Conservation (phyloP, 2,113 vertebrate genomes). For the Embiotoca jacksoni region DNA sequence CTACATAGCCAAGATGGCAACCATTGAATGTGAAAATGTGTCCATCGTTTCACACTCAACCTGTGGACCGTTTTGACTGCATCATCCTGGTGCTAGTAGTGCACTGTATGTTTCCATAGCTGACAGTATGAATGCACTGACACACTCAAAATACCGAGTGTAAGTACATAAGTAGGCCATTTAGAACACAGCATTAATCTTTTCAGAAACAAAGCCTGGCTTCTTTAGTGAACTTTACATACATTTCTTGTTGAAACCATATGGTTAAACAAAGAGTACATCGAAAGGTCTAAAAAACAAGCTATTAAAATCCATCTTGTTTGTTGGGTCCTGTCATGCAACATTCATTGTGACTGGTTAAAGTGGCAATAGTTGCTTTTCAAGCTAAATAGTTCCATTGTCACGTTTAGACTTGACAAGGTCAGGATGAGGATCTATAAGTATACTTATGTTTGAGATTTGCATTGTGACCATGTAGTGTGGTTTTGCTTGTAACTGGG, state of each 20-base stretch:
- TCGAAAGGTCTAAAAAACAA: slow-evolving; percentile 14
- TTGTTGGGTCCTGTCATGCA: slow-evolving; percentile 27
- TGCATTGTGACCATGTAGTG: slow-evolving; percentile 25
- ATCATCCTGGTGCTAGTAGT: no score
- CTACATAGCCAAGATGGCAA: no score
- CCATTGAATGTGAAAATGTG: no score
- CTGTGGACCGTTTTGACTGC: no score
- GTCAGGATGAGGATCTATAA: slow-evolving; percentile 12
- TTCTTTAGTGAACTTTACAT: slow-evolving; percentile 8
- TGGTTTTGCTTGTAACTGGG: slow-evolving; percentile 6
- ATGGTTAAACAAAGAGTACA: slow-evolving; percentile 36
- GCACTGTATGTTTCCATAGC: no score
- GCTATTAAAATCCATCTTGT: slow-evolving; percentile 42
- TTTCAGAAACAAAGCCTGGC: background rate
- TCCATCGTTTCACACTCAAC: no score
- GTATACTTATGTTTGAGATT: slow-evolving; percentile 33
- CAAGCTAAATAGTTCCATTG: background rate
- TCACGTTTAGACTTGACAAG: slow-evolving; percentile 30
- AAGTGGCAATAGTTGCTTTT: slow-evolving; percentile 30
- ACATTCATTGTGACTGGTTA: slow-evolving; percentile 47
- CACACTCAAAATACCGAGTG: no score
- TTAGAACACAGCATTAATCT: background rate
- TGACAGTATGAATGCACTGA: no score
- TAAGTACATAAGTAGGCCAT: no score
- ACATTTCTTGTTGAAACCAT: background rate